Conservation (phyloP, 1,140 invertebrate species). For the Drosophila arizonae region DNA sequence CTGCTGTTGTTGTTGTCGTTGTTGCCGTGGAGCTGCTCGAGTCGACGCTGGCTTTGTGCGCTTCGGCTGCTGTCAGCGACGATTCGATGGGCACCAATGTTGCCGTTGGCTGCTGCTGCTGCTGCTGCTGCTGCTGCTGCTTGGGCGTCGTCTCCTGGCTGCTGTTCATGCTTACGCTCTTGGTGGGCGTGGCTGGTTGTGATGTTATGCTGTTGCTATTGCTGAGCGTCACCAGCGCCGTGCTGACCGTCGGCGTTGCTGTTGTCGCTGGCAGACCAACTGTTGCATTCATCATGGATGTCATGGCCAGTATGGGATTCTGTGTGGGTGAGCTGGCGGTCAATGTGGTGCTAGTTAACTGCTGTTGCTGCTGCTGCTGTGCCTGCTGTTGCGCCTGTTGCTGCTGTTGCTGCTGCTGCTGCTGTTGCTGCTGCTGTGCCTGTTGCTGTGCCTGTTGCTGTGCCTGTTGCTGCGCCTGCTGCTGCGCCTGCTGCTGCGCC, state of each 20-base stretch:
- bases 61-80: slow-evolving; percentile 20
- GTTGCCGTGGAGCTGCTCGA: slow-evolving; percentile 52
- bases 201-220: slow-evolving; percentile 31
- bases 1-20: neutral
- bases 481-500: slow-evolving; percentile 54
- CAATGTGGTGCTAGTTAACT: slow-evolving; percentile 47
- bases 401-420: slow-evolving; percentile 43
- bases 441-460: slow-evolving; percentile 44
- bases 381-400: slow-evolving; percentile 52
- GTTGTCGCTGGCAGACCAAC: slow-evolving; percentile 58
- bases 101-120: slow-evolving; percentile 65
- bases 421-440: slow-evolving; percentile 43
- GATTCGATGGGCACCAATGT: slow-evolving; percentile 82
- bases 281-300: slow-evolving; percentile 77
- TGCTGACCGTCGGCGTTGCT: slow-evolving; percentile 31
- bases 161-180: slow-evolving; percentile 35
- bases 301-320: slow-evolving; percentile 80
- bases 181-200: slow-evolving; percentile 55
- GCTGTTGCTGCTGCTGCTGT: slow-evolving; percentile 52
- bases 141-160: slow-evolving; percentile 18
- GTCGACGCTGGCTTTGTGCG: slow-evolving; percentile 39
- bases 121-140: slow-evolving; percentile 18
- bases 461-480: slow-evolving; percentile 61
- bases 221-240: slow-evolving; percentile 52
- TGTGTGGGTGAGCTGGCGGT: slow-evolving; percentile 63